A percentile compares a stretch with the other conserved stretches of the same genome.
Evolutionary conservation across 2,113 vertebrate species (phyloP).

Genomic region (Rynchops niger): DNA sequence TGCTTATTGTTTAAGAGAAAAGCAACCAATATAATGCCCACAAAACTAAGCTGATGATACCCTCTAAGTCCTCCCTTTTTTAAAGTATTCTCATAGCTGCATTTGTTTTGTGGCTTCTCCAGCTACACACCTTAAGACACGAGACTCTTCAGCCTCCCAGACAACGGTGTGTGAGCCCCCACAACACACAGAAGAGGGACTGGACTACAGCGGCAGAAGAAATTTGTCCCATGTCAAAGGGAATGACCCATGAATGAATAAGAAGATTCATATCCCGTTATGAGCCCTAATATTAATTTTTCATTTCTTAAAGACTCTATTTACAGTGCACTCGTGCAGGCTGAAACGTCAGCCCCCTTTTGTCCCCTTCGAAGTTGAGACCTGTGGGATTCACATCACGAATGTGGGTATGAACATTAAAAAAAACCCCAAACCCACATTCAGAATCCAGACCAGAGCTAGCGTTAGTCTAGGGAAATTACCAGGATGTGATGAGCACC

Average conservation of each 20-base stretch:
- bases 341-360: neutral
- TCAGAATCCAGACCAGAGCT: neutral
- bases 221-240: neutral
- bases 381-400: neutral
- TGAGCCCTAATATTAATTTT: neutral
- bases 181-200: neutral
- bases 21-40: neutral
- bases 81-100: neutral
- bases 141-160: neutral
- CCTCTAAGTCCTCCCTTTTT: neutral
- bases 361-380: neutral
- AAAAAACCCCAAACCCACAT: neutral
- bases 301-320: neutral
- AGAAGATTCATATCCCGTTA: neutral
- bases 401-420: neutral
- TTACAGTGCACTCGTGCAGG: neutral
- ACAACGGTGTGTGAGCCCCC: neutral
- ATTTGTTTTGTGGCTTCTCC: neutral
- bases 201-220: neutral
- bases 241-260: neutral
- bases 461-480: neutral
- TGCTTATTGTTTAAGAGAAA: constrained; percentile 14
- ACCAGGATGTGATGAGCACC: constrained; percentile 20
- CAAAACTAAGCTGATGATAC: neutral
- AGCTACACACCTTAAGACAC: neutral